Percentiles rank a stretch among this genome's conserved stretches.
phyloP scores from a whole-genome alignment of 1,140 invertebrate species.

The Drosophila aff. region DNA sequence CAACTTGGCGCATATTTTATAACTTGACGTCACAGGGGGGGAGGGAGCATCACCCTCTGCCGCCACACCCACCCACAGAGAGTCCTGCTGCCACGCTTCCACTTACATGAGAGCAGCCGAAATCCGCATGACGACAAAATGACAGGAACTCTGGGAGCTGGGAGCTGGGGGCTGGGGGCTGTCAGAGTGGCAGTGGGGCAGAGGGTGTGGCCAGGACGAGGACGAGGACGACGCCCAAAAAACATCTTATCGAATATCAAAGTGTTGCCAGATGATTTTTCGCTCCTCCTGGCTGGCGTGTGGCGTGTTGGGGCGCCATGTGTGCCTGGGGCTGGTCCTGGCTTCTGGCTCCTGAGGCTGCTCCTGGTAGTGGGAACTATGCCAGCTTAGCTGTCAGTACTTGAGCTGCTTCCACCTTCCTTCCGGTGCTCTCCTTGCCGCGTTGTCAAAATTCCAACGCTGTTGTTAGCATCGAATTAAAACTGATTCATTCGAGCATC shows the following conservation, averaged over 20 bases:
- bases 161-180: too few relatives aligned
- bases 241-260: conserved; percentile 77
- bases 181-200: background rate
- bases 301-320: background rate
- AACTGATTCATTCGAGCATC: conserved; percentile 46
- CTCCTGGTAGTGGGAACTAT: conserved; percentile 17
- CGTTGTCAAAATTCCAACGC: conserved; percentile 37
- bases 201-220: conserved; percentile 5
- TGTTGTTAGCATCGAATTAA: conserved; percentile 54
- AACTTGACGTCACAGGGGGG: conserved; percentile 67
- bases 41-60: background rate
- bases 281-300: background rate
- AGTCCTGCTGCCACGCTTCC: background rate
- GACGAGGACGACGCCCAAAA: conserved; percentile 12
- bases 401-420: background rate
- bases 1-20: conserved; percentile 77
- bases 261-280: conserved; percentile 77
- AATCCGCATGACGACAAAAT: conserved; percentile 52
- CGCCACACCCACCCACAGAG: background rate
- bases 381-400: conserved; percentile 31
- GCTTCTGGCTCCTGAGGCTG: too few relatives aligned
- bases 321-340: background rate
- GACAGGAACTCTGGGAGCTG: conserved; percentile 14
- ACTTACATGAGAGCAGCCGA: conserved; percentile 23
- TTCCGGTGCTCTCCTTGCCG: background rate